Base-by-base conservation (phyloP, 2,888 invertebrate species). In the Phaonia tiefii region DNA sequence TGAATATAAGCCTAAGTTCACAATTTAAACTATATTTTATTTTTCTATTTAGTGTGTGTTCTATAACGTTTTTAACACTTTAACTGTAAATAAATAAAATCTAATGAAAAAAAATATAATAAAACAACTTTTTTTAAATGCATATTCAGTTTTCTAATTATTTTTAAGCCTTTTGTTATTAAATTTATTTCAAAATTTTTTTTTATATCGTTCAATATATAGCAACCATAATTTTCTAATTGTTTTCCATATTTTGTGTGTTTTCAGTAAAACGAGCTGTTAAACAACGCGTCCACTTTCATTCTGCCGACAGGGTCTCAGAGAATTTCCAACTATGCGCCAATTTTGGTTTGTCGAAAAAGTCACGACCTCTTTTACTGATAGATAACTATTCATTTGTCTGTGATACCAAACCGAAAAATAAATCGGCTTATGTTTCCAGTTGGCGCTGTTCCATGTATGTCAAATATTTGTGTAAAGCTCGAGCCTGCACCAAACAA, bases 371-470 rank as follows among this genome's bases (percentile, higher is more conserved):
- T 2, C 37, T 84, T 8, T 69, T 84, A 3, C 20, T 83, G 39
- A 78, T 84, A 37, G 84, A 82, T 37, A 82, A 79, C 67, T 83
- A 82, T 67, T 70, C 84, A 25, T 84, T 84, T 73, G 79, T 84
- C 20, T 79, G 80, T 39, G 80, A 83, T 76, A 81, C 80, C 0
- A 84, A 83, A 60, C 75, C 80, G 3, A 79, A 82, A 37, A 77
- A 75, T 20, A 83, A 79, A 65, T 73, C 79, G 25, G 75, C 74
- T 17, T 83, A 83, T 69, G 77, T 80, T 3, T 83, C 83, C 44
- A 83, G 83, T 74, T 86, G 86, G 86, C 83, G 85, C 15, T 86
- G 86, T 76, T 83, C 85, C 2, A 83, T 80, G 73, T 85, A 86
- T 70, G 83, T 79, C 8, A 85, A 83, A 26, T 66, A 84, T 60